phyloP scores from a whole-genome alignment of 2,888 invertebrate genomes.

The Magallana nippona region DNA sequence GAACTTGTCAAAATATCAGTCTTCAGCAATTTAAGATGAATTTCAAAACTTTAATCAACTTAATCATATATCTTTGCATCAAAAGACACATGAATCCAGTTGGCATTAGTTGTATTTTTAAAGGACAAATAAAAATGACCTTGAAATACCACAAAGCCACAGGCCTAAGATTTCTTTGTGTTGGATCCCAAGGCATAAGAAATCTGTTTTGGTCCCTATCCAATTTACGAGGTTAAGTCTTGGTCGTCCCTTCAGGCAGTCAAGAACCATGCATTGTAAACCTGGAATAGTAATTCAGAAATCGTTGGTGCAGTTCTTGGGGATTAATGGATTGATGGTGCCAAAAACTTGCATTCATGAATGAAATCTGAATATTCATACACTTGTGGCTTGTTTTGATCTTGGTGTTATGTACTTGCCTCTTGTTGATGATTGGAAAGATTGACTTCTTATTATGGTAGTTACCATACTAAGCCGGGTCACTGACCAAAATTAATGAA shows the following conservation, averaged over 20 bases:
- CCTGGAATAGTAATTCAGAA: neutral
- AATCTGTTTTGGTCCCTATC: neutral
- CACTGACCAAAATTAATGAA: too few relatives aligned
- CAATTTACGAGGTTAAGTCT: neutral
- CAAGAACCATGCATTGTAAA: neutral
- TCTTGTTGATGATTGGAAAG: too few relatives aligned
- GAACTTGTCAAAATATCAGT: too few relatives aligned
- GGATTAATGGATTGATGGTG: neutral
- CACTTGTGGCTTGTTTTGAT: too few relatives aligned
- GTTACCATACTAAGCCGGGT: too few relatives aligned
- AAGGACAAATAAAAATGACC: neutral
- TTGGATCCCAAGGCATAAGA: neutral
- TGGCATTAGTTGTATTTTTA: too few relatives aligned
- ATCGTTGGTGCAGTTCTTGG: neutral
- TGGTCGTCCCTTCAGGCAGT: neutral
- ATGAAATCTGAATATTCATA: constrained; percentile 7
- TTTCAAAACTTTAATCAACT: too few relatives aligned
- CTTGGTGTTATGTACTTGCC: too few relatives aligned
- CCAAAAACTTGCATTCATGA: neutral
- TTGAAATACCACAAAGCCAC: constrained; percentile 2
- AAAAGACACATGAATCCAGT: too few relatives aligned
- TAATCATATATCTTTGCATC: too few relatives aligned
- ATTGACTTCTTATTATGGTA: too few relatives aligned
- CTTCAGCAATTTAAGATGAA: too few relatives aligned
- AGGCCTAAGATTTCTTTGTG: neutral